Base-by-base conservation (phyloP, 2,113 vertebrate genomes). In the Oriolus oriolus region DNA sequence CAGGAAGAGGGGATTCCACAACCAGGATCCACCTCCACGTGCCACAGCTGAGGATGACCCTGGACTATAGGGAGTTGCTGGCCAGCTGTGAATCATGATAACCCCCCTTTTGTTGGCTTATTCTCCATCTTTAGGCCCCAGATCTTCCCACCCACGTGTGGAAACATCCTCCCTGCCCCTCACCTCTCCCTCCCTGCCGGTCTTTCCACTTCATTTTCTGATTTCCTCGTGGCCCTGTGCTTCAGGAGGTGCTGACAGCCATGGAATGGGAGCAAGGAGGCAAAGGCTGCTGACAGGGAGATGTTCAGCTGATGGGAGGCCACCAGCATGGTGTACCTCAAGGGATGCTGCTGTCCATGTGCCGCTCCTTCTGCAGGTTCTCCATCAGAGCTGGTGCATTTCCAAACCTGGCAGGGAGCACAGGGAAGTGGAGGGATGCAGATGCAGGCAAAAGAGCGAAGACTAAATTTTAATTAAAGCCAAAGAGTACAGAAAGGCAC, bases 1-100 rank as follows among this genome's bases (percentile, higher is more conserved):
- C 26, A 28, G 3, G 1, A 50, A 37, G 44, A 94, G 16, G 13
- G 28, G 28, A 41, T 85, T 71, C 61, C 70, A 31, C 26, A 47
- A 7, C 26, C 60, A 64, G 47, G 64, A 5, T 54, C 68, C 6
- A 3, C 19, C 31, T 31, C 63, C n/a, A 5, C 0, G 0, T 41
- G 35, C 30, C 54, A 20, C 26, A 84, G 23, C n/a, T 45, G 52
- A 57, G 35, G 39, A 33, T 53, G 26, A 61, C 18, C 11, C 7
- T 52, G 33, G 30, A 5, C 35, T 47, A 11, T 42, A 52, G 47
- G 13, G n/a, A 73, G 52, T 1, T 54, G 22, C 47, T 86, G 87
- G 31, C 16, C 44, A 86, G n/a, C 31, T 54, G 28, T 26, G 35
- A 35, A 30, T 65, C 9, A 0, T 12, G 13, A 22, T 3, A 60